phyloP scores from a whole-genome alignment of 2,888 invertebrate species.

The Piscicola geometra region DNA sequence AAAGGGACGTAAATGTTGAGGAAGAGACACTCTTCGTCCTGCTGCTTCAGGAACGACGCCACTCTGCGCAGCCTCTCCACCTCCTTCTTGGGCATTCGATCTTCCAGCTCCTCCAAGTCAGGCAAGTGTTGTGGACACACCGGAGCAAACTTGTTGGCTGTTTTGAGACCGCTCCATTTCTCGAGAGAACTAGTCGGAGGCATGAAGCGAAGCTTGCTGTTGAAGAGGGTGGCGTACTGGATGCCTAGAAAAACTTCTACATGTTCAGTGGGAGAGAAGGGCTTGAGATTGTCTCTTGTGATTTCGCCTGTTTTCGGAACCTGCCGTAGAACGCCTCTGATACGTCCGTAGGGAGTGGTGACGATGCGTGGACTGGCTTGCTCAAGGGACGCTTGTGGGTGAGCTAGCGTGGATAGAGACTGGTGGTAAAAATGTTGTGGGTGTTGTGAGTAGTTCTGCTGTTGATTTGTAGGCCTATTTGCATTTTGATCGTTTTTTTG shows the following conservation, averaged over 20 bases:
- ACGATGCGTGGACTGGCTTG: conserved; percentile 62
- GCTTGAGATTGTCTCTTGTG: conserved; percentile 26
- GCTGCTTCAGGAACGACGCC: conserved; percentile 67
- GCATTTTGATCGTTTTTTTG: too few species aligned
- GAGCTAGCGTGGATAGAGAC: too few species aligned
- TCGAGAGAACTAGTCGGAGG: conserved; percentile 88
- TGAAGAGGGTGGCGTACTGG: conserved; percentile 87
- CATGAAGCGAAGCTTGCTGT: conserved; percentile 85
- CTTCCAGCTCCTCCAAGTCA: conserved; percentile 64
- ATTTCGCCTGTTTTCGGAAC: conserved; percentile 14
- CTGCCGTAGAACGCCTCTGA: conserved; percentile 64
- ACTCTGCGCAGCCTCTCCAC: conserved; percentile 80
- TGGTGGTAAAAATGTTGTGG: too few species aligned
- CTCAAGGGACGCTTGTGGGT: too few species aligned
- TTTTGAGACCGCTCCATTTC: conserved; percentile 59
- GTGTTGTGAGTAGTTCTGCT: too few species aligned
- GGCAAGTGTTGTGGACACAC: conserved; percentile 85
- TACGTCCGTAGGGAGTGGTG: conserved; percentile 77
- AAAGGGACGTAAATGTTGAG: conserved; percentile 91
- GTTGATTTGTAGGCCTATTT: too few species aligned
- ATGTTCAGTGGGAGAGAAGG: conserved; percentile 54
- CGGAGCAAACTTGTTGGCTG: conserved; percentile 64
- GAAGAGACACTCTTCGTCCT: conserved; percentile 94
- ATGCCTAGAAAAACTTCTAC: conserved; percentile 85
- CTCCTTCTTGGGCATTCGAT: conserved; percentile 78